Percentiles rank a stretch among this genome's conserved stretches.
phyloP scores from a whole-genome alignment of 2,888 invertebrate species.

The Cephus spinipes region DNA sequence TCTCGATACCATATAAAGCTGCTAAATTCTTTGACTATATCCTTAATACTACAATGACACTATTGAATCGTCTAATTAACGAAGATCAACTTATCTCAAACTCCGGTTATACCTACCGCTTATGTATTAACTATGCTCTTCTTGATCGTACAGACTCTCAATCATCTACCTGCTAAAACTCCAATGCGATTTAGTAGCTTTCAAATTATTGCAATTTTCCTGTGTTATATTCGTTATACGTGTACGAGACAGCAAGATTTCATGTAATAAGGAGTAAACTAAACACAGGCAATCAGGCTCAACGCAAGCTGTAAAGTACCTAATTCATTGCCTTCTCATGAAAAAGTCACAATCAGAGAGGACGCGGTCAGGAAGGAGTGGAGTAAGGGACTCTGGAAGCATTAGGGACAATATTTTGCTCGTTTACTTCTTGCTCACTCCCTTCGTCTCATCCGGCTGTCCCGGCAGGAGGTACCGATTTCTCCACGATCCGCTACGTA shows the following conservation, averaged over 20 bases:
- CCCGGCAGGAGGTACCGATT: slow-evolving; percentile 1
- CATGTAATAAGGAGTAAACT: neutral
- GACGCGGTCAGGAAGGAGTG: neutral
- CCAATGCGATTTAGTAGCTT: neutral
- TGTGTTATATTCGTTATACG: neutral
- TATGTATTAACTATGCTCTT: neutral
- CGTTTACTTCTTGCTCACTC: neutral
- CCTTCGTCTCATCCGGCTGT: slow-evolving; percentile 8
- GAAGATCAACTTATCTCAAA: neutral
- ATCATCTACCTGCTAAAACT: neutral
- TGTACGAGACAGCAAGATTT: neutral
- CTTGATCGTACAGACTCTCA: no score
- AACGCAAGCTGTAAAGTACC: neutral
- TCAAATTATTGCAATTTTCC: neutral
- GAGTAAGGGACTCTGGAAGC: neutral
- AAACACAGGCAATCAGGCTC: neutral
- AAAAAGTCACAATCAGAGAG: neutral
- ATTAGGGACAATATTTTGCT: neutral
- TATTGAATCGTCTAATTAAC: neutral
- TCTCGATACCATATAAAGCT: neutral
- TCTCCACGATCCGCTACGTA: neutral
- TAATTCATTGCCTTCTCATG: neutral
- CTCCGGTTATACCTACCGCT: neutral
- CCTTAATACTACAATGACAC: neutral
- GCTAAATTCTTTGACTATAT: neutral